Percentiles rank a stretch among this genome's conserved stretches.
Evolutionary conservation across 35 echinoderm and acorn worm species (phyloP).

Genomic region (Ophiothrix spiculata): DNA sequence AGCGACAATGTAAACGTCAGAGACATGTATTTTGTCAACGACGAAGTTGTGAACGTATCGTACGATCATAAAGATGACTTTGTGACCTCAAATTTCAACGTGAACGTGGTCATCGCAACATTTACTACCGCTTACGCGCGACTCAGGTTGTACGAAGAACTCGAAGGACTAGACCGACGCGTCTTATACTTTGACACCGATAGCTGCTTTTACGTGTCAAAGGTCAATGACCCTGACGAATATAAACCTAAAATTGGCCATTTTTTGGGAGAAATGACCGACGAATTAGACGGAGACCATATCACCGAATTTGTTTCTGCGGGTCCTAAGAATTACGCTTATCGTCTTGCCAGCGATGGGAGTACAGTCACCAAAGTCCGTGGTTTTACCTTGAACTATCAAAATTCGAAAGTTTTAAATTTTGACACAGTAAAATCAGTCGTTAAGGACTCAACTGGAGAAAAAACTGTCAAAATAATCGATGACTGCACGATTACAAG

Average conservation of each 20-base stretch:
- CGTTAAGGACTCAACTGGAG: background rate
- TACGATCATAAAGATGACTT: background rate
- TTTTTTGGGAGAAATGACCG: background rate
- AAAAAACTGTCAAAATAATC: background rate
- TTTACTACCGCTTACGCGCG: constrained; percentile 4
- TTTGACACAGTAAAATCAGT: constrained; percentile 34
- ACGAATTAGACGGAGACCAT: background rate
- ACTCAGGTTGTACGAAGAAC: background rate
- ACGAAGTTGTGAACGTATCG: background rate
- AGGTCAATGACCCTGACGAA: too few species aligned
- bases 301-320: background rate
- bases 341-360: constrained; percentile 30
- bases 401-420: constrained; percentile 33
- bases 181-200: constrained; percentile 2
- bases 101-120: background rate
- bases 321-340: constrained; percentile 59
- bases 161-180: background rate
- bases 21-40: too few species aligned
- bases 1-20: too few species aligned
- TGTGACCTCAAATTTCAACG: background rate
- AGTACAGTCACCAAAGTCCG: constrained; percentile 44
- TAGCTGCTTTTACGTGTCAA: background rate
- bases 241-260: background rate
- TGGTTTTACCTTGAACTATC: constrained; percentile 43
- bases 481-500: constrained; percentile 16